Base-by-base conservation (phyloP, 2,797 vertebrate genomes). In the Macroramphosus scolopax region DNA sequence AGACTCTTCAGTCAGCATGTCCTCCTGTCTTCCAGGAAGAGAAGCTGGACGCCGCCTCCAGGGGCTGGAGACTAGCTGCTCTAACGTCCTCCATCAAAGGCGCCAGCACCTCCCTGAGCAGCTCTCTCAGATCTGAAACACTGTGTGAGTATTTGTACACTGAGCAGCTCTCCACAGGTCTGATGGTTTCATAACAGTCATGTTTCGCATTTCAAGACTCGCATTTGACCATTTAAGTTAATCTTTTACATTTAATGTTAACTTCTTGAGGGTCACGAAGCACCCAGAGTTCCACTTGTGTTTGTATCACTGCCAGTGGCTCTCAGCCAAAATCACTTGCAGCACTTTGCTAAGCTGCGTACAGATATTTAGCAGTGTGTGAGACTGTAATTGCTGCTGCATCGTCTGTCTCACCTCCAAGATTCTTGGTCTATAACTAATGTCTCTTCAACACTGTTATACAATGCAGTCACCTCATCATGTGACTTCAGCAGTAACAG, bases 61-160 rank as follows among this genome's bases (percentile, higher is more conserved):
- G 89, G 36, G 81, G 79, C 51, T 38, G 59, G 45, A 85, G 66
- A 31, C 68, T 86, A 8, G 57, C 89, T 41, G 72, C 88, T 71
- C 79, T 91, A 6, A 88, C 89, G 41, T 87, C 89, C 11, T 87
- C 86, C 17, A 87, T 94, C 62, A 87, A 66, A 71, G 75, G 55
- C 47, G 68, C 75, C 7, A 52, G 38, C 67, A 71, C 45, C 13
- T 84, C 91, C 69, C 72, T 90, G 10, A 88, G 87, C 68, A 90
- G 88, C 81, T 86, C 91, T 4, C 66, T 66, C 43, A 87, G 83
- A 64, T 87, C 89, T 33, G 83, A 89, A 70, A 56, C 86, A 9
- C 70, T 62, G 36, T 88, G 95, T 96, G 89, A 93, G 94, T 94
- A 12, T 15, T 14, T 8, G 8, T 8, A 15, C 8, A 40, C n/a